These are phyloP conservation scores for Megaustenia siamemsis DNA, from an alignment of 2,888 invertebrate species.

Conservation along the genomic window DNA sequence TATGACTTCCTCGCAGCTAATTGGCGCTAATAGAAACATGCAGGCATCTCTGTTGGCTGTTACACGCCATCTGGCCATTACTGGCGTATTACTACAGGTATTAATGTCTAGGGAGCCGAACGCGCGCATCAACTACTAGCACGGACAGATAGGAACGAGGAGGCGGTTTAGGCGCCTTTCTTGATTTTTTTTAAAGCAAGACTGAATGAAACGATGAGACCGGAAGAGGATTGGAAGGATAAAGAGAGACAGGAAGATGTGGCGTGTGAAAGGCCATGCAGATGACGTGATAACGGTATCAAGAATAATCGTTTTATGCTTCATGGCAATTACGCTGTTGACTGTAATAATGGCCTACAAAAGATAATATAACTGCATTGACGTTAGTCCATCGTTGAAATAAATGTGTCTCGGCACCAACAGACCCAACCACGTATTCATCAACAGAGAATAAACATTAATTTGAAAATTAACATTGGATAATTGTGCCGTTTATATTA, in stretches of 20 bases:
- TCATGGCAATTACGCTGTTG: too few species aligned
- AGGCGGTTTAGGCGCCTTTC: neutral
- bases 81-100: conserved; percentile 2
- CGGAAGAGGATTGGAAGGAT: neutral
- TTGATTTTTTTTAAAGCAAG: neutral
- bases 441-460: too few species aligned
- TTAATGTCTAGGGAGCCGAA: conserved; percentile 14
- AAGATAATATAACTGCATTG: too few species aligned
- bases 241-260: neutral
- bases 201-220: neutral
- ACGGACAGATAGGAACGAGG: neutral
- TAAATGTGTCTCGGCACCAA: too few species aligned
- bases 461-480: too few species aligned
- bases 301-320: too few species aligned
- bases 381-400: too few species aligned
- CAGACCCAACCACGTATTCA: too few species aligned
- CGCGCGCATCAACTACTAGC: conserved; percentile 1
- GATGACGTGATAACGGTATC: too few species aligned
- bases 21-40: conserved; percentile 47
- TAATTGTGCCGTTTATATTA: too few species aligned
- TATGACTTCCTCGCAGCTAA: conserved; percentile 46
- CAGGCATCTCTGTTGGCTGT: neutral
- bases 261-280: too few species aligned
- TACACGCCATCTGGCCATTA: conserved; percentile 40
- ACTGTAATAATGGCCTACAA: too few species aligned